These are phyloP conservation scores for Seira ritae DNA, from an alignment of 2,888 invertebrate genomes.

Conservation along the genomic window DNA sequence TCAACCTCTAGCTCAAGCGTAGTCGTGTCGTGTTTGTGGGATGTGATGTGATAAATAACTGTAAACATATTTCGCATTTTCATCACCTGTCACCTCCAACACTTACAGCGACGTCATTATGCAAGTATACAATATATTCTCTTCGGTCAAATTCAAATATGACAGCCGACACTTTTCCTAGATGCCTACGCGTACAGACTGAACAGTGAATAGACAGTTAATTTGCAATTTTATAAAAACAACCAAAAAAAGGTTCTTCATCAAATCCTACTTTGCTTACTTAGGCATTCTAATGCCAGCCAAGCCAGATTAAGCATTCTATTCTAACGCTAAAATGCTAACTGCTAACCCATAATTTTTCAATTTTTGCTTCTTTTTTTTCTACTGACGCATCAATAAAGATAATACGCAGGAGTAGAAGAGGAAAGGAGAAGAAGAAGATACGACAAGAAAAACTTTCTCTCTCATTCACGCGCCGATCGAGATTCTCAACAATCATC, in stretches of 20 bases:
- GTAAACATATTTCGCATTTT: constrained; percentile 13
- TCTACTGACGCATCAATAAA: background rate
- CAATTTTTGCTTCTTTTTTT: constrained; percentile 32
- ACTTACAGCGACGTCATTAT: constrained; percentile 5
- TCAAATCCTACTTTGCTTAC: background rate
- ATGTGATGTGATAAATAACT: constrained; percentile 24
- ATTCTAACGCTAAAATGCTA: too few relatives aligned
- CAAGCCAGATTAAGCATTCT: background rate
- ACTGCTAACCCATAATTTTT: constrained; percentile 61
- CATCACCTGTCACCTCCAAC: constrained; percentile 23
- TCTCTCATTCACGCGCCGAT: constrained; percentile 45
- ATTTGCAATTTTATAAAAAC: background rate
- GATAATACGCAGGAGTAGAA: background rate
- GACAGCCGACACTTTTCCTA: background rate
- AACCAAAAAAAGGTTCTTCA: background rate
- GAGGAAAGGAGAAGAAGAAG: background rate
- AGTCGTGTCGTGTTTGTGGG: background rate
- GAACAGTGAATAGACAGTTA: background rate
- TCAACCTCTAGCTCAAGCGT: background rate
- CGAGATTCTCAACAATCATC: too few relatives aligned
- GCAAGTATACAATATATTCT: constrained; percentile 10
- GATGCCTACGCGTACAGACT: background rate
- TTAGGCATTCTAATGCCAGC: background rate
- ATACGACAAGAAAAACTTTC: constrained; percentile 44
- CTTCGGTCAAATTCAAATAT: background rate